Evolutionary conservation across 1,140 invertebrate genomes (phyloP).

Genomic region (Drosophila watanabei): DNA sequence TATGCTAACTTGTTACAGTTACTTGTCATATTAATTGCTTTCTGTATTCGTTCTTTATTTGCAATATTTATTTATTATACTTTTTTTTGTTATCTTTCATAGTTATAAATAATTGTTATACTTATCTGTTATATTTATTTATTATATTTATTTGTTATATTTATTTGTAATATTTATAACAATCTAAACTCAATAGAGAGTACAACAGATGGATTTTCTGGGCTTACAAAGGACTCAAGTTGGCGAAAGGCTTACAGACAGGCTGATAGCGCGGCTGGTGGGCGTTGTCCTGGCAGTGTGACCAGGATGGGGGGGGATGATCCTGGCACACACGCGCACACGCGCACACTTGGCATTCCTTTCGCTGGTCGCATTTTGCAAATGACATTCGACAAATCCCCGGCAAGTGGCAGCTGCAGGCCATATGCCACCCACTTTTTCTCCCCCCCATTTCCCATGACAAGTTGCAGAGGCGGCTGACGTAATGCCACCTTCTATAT

Average conservation of each 20-base stretch:
- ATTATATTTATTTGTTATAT: background rate
- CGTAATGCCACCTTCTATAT: constrained; percentile 26
- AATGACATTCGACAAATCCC: constrained; percentile 69
- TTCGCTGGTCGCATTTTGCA: constrained; percentile 46
- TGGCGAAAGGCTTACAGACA: constrained; percentile 3
- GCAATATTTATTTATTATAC: background rate
- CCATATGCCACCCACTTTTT: background rate
- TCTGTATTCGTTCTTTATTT: too few relatives aligned
- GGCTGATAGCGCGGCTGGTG: background rate
- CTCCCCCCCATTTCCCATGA: background rate
- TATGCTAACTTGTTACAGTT: too few relatives aligned
- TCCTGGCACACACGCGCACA: background rate
- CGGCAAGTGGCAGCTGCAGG: constrained; percentile 43
- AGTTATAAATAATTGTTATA: too few relatives aligned
- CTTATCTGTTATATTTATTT: too few relatives aligned
- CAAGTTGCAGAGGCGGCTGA: constrained; percentile 31
- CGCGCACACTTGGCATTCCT: constrained; percentile 24
- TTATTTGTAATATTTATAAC: background rate
- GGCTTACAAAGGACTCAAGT: background rate
- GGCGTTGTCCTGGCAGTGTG: background rate
- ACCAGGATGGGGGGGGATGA: background rate
- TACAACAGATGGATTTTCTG: background rate
- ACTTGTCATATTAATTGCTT: too few relatives aligned
- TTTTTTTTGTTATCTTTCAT: background rate
- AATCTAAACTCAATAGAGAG: background rate